Evolutionary conservation across 1,140 invertebrate genomes (phyloP), one percentile per base, ranked within the genome.

Genomic region (Monochamus saltuarius): DNA sequence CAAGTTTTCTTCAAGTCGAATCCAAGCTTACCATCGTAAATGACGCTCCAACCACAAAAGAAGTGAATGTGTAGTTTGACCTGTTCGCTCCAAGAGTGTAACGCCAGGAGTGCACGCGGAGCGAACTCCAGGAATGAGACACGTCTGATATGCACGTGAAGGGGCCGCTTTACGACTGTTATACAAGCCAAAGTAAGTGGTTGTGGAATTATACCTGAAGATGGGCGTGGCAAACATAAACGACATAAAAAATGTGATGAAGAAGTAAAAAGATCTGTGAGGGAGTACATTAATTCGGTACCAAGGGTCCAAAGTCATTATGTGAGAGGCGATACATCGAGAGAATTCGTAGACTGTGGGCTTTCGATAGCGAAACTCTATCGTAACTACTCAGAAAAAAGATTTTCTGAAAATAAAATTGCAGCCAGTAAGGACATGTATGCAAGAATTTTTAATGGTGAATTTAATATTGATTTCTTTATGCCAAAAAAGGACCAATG

Each of bases 401-500:
- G n/a, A n/a, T n/a, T n/a, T n/a, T n/a, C 16, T 17, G 16, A 59
- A 36, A 36, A 16, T 9, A 43, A 35, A 35, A 19, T 17, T 7
- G 34, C 10, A 4, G 58, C 65, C 13, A 67, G 47, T 43, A 70
- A 69, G 57, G 61, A 64, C 13, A 68, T 58, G 42, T 76, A 69
- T 62, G 67, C 68, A 47, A 63, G 66, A 35, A 65, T 75, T 47
- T 76, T 76, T 64, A 73, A 66, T 49, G 63, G 29, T 19, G 45
- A 76, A 52, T 77, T 66, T 62, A 75, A 78, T 69, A 61, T 77
- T 13, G 37, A 46, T 54, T 77, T 77, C 64, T 74, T 68, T 59
- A 61, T 54, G 37, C 75, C 73, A 0, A 75, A 71, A 71, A 80
- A 79, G 59, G 74, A 79, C 63, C 71, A 73, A 50, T 79, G 76